Percentiles rank a stretch among this genome's conserved stretches.
These are phyloP conservation scores for Antitype chi DNA, from an alignment of 2,888 invertebrate species.

Conservation along the genomic window DNA sequence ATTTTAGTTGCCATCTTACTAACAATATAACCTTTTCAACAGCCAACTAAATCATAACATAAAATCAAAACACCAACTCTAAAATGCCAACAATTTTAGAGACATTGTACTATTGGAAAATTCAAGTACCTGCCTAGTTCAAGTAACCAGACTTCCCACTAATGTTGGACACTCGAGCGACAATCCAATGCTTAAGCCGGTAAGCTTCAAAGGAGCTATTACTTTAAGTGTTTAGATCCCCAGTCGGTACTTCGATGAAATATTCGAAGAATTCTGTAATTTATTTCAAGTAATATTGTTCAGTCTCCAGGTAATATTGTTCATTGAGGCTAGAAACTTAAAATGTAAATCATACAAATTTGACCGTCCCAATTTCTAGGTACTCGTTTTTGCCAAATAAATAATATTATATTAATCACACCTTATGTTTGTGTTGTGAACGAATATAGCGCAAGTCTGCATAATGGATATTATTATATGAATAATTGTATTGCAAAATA, in stretches of 20 bases:
- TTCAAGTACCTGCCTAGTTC: constrained; percentile 18
- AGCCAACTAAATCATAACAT: too few relatives aligned
- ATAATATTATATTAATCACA: too few relatives aligned
- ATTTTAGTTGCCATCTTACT: not conserved
- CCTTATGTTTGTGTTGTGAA: not conserved
- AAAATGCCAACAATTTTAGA: constrained; percentile 2
- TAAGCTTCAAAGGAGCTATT: constrained; percentile 62
- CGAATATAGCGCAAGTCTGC: not conserved
- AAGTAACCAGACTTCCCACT: constrained; percentile 18
- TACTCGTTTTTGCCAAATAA: not conserved
- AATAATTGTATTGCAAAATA: not conserved
- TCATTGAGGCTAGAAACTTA: not conserved
- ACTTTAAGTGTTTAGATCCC: constrained; percentile 56
- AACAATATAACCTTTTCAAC: not conserved
- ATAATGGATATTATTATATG: not conserved
- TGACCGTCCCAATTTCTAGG: not conserved
- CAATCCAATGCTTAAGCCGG: constrained; percentile 57
- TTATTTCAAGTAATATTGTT: constrained; percentile 28
- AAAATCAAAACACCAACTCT: not conserved
- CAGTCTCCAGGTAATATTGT: constrained; percentile 17
- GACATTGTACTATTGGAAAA: constrained; percentile 19
- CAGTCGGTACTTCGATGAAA: constrained; percentile 32
- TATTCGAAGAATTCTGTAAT: constrained; percentile 33
- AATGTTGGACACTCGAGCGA: constrained; percentile 39
- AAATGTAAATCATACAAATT: constrained; percentile 18